Base-by-base conservation (phyloP, 1,140 invertebrate genomes). In the Trissolcus basalis region DNA sequence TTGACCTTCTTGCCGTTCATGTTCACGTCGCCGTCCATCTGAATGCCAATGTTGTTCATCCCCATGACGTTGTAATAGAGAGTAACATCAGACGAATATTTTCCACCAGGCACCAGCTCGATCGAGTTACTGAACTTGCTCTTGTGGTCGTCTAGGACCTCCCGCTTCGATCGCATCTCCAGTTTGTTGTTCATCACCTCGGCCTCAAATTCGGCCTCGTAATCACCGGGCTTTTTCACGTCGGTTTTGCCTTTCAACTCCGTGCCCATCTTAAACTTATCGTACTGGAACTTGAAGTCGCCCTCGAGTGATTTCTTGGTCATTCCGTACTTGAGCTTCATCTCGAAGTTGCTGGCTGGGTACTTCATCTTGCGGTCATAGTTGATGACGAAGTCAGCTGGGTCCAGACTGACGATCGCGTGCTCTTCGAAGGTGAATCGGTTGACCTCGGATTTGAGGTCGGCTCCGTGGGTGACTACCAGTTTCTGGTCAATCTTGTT, bases 101-200 rank as follows among this genome's bases (percentile, higher is more conserved):
- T 92, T 19, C 90, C 90, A 10, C 91, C 89, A n/a, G 91, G 90
- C 6, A 90, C 90, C 0, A 93, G 55, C 32, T 90, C 89, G 0
- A 94, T 47, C 9, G 89, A 89, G 68, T 92, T 91, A 33, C 89
- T 87, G 39, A 91, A 90, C 65, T 93, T 92, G 16, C 90, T 91
- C 78, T 93, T 91, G 6, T 90, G 89, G 4, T 88, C 85, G 1
- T 78, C 87, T 0, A 91, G 50, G 4, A 91, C 85, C 11, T 90
- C 88, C 11, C 91, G 87, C 50, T 91, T 91, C 0, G 89, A 81
- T 55, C 91, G 86, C 0, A 91, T 15, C 54, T 92, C 89, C 0
- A 93, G 9, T 27, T 89, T 90, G 50, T 91, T 91, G 3, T 91
- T 89, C 73, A 92, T 81, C 3, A 91, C 75, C 27, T 90, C 87